Percentiles rank a stretch among this genome's conserved stretches.
Evolutionary conservation across 2,797 vertebrate genomes (phyloP).

Genomic region (Craterocephalus amniculus): DNA sequence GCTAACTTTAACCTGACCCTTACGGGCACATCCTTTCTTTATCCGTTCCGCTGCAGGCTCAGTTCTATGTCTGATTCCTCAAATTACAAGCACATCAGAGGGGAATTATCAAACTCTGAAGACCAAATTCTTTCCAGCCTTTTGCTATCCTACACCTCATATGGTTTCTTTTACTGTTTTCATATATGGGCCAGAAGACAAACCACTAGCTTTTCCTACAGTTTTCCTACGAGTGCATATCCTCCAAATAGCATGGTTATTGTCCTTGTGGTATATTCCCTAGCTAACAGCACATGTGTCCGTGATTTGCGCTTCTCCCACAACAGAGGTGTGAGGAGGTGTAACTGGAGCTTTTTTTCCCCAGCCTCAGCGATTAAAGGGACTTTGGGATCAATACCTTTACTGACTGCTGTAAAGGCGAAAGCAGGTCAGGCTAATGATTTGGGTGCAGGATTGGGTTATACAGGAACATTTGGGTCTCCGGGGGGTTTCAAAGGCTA

Average conservation of each 20-base stretch:
- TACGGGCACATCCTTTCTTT: constrained; percentile 45
- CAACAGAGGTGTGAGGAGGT: constrained; percentile 55
- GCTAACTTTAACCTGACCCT: constrained; percentile 36
- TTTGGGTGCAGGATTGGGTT: constrained; percentile 27
- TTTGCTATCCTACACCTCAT: constrained; percentile 49
- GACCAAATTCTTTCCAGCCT: constrained; percentile 72
- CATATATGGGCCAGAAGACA: constrained; percentile 30
- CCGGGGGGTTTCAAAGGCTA: constrained; percentile 17
- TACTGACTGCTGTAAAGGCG: constrained; percentile 45
- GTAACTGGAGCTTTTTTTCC: constrained; percentile 48
- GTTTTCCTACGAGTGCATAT: constrained; percentile 21
- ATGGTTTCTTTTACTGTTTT: constrained; percentile 71
- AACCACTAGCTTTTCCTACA: constrained; percentile 1
- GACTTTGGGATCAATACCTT: constrained; percentile 70
- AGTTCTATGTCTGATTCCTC: constrained; percentile 46
- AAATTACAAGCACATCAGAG: constrained; percentile 53
- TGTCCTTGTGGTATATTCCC: constrained; percentile 32
- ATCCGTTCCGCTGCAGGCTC: constrained; percentile 58
- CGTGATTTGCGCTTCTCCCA: constrained; percentile 46
- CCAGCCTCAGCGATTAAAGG: constrained; percentile 50
- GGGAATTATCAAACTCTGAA: constrained; percentile 61
- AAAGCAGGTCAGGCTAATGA: constrained; percentile 72
- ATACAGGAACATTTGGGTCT: constrained; percentile 51
- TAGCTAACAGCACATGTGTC: constrained; percentile 31
- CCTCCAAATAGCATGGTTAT: constrained; percentile 42